A percentile compares a stretch with the other conserved stretches of the same genome.
Evolutionary conservation across 1,140 invertebrate species (phyloP).

Genomic region (Drosophila ohnishii): DNA sequence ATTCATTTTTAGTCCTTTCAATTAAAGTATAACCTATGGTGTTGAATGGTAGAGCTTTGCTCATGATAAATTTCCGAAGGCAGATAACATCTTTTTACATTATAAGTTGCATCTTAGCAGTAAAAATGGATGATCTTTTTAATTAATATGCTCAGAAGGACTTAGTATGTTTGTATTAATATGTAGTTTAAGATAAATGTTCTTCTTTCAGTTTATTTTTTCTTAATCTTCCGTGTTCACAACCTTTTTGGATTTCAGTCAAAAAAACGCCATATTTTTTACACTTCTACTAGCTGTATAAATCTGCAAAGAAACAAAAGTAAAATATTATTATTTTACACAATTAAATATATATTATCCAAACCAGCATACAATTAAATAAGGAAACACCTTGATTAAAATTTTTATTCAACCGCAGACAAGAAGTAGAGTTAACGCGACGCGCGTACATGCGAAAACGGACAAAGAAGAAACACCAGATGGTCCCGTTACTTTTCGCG

Average conservation of each 20-base stretch:
- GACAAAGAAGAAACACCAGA: no score
- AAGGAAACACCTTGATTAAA: no score
- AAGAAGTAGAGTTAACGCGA: no score
- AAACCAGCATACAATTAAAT: no score
- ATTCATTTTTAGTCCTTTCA: conserved; percentile 22
- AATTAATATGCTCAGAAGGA: neutral
- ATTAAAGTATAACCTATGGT: conserved; percentile 11
- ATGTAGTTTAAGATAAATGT: conserved; percentile 1
- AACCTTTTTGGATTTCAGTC: conserved; percentile 33
- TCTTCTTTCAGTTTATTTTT: conserved; percentile 5
- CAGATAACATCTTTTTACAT: neutral
- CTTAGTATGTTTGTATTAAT: no score
- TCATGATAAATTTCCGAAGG: conserved; percentile 7
- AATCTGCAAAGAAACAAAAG: neutral
- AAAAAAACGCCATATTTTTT: conserved; percentile 3
- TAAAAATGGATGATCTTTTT: neutral
- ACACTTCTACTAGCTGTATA: neutral
- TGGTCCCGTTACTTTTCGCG: no score
- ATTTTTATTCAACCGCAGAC: no score
- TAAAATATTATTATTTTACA: neutral
- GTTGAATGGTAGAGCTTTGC: conserved; percentile 4
- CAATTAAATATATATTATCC: no score
- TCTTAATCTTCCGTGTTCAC: conserved; percentile 27
- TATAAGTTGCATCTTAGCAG: neutral
- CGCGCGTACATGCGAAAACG: no score